Evolutionary conservation across 2,797 vertebrate genomes (phyloP).

Genomic region (Nannoperca obscura): DNA sequence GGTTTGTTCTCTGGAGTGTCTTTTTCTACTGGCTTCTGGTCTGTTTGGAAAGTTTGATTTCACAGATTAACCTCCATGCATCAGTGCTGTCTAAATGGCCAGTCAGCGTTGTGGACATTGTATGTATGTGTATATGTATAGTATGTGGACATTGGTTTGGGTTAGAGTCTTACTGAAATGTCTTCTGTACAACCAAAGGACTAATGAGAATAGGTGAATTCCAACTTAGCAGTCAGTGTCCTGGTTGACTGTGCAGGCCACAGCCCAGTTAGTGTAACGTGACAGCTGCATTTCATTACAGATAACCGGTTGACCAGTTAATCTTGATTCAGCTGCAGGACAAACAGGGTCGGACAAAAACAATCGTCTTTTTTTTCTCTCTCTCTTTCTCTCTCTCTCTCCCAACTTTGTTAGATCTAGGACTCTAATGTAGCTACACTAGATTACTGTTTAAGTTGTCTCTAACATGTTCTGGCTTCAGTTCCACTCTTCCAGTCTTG

Average conservation of each 20-base stretch:
- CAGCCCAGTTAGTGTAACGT: slow-evolving; percentile 1
- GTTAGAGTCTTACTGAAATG: neutral
- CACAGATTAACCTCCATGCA: neutral
- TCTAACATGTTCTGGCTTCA: slow-evolving; percentile 1
- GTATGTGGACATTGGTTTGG: neutral
- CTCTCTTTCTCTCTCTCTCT: neutral
- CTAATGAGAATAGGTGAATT: neutral
- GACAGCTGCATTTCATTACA: slow-evolving; percentile 15
- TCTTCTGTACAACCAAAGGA: neutral
- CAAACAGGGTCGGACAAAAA: neutral
- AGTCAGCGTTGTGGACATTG: too few relatives aligned
- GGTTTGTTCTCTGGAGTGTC: neutral
- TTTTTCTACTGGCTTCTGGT: neutral
- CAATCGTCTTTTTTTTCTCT: neutral
- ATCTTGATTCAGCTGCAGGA: neutral
- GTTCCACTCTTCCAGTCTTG: neutral
- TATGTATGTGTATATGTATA: too few relatives aligned
- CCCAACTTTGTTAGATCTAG: neutral
- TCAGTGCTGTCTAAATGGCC: too few relatives aligned
- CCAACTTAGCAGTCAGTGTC: neutral
- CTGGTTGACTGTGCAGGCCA: slow-evolving; percentile 7
- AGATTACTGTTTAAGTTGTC: neutral
- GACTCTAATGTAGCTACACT: neutral
- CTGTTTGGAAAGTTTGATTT: slow-evolving; percentile 6
- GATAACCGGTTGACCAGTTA: slow-evolving; percentile 7